Percentiles rank a stretch among this genome's conserved stretches.
phyloP scores from a whole-genome alignment of 2,113 vertebrate genomes.

The Hipposideros armiger region DNA sequence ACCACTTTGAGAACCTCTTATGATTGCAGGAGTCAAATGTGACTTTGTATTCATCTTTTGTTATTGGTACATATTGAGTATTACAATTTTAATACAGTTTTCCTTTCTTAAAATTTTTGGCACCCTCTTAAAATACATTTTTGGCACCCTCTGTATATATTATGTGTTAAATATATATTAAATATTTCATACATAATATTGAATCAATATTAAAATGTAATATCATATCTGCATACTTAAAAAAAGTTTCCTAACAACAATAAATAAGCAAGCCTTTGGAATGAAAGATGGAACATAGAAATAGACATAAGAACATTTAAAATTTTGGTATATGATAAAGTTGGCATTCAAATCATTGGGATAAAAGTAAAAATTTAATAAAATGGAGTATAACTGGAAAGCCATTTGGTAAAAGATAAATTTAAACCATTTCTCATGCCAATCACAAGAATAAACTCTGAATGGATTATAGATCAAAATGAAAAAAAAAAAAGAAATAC shows the following conservation, averaged over 20 bases:
- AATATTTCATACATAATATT: not conserved
- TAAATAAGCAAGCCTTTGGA: not conserved
- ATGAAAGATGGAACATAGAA: not conserved
- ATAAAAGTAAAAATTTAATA: not conserved
- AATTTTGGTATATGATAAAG: not conserved
- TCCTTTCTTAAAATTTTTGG: no score
- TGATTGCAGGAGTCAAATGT: no score
- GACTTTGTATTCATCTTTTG: no score
- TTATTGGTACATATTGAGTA: no score
- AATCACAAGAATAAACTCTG: not conserved
- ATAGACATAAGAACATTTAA: not conserved
- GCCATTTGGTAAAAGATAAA: not conserved
- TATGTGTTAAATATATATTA: not conserved
- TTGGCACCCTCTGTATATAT: no score
- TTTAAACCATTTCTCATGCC: not conserved
- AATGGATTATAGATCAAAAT: not conserved
- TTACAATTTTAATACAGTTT: no score
- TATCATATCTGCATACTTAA: not conserved
- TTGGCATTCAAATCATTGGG: not conserved
- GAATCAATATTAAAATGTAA: not conserved
- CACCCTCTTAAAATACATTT: no score
- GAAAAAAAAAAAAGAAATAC: not conserved
- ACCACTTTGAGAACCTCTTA: no score
- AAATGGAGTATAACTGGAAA: not conserved
- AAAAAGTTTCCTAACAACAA: not conserved